Conservation (phyloP, 1,140 invertebrate genomes). For the Heliconius himera region DNA sequence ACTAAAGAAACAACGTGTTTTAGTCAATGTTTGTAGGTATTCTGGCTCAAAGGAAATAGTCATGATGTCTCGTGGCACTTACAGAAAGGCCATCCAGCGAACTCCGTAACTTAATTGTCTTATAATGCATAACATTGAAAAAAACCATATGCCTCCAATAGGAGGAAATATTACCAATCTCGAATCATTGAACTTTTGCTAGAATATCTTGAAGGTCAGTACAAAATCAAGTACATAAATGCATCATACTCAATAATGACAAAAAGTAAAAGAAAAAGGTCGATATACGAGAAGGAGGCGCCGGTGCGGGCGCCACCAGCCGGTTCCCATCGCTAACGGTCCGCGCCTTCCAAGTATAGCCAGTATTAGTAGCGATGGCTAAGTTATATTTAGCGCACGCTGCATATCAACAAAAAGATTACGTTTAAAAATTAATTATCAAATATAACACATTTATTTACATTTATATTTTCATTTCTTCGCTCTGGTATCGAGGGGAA, state of each 20-base stretch:
- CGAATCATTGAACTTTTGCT: not conserved
- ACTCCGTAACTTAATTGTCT: too few relatives aligned
- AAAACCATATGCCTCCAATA: too few relatives aligned
- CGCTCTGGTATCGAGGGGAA: too few relatives aligned
- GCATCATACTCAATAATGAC: constrained; percentile 40
- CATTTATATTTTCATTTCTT: too few relatives aligned
- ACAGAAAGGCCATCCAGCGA: too few relatives aligned
- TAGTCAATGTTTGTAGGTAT: too few relatives aligned
- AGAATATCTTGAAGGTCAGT: constrained; percentile 38
- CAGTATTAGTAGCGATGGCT: constrained; percentile 55
- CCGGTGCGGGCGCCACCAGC: constrained; percentile 51
- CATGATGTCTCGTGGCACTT: too few relatives aligned
- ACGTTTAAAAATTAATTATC: constrained; percentile 26
- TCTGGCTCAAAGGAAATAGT: too few relatives aligned
- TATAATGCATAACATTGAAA: too few relatives aligned
- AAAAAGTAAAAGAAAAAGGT: constrained; percentile 60
- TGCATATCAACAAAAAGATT: constrained; percentile 51
- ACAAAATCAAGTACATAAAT: constrained; percentile 34
- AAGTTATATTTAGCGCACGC: constrained; percentile 62
- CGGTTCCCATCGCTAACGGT: constrained; percentile 68
- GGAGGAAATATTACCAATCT: not conserved
- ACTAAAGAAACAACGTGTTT: too few relatives aligned
- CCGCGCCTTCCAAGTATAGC: constrained; percentile 66
- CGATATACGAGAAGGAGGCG: constrained; percentile 50
- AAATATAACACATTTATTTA: not conserved